Base-by-base conservation (phyloP, 1,140 invertebrate genomes). In the Pseudomyrmex sp. region DNA sequence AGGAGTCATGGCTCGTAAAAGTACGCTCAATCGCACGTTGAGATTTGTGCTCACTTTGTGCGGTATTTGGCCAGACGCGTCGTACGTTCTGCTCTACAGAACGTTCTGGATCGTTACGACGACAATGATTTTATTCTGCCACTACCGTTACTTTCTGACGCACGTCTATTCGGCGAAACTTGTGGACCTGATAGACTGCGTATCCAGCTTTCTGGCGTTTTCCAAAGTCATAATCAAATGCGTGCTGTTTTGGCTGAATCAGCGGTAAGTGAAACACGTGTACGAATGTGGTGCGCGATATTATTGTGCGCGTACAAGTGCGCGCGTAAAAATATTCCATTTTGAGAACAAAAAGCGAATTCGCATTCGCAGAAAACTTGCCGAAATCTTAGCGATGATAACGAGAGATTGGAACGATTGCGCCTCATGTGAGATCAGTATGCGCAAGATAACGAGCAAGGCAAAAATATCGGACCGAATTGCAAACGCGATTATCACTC, bases 381-480 rank as follows among this genome's bases (percentile, higher is more conserved):
- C 13, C 10, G 23, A 63, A 20, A 77, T 77, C 3, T 56, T 68
- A 15, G 4, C 48, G 26, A 13, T 44, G 23, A 65, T 77, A 9
- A 9, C 52, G 7, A 20, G 50, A 35, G 46, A 76, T 15, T 76
- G 61, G 23, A 76, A 35, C 5, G 46, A 76, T 44, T 68, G 62
- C 26, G 9, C 18, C 13, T 44, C 65, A 2, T 44, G 0, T 9
- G 23, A 76, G 1, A 23, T 77, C 9, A 58, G 9, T 4, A 20
- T 77, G 26, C 50, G 59, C 15, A 52, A 75, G 20, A 35, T 10
- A 20, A n/a, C 8, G 15, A 35, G 58, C 23, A 75, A 75, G 18
- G 58, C 73, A 5, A 75, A 52, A 75, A 63, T 75, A 12, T 75
- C 73, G 15, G 73, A 75, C 63, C 59, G 59, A 8, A 63, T 75